A percentile compares a stretch with the other conserved stretches of the same genome.
phyloP scores from a whole-genome alignment of 2,113 vertebrate species.

The Vimba vimba region DNA sequence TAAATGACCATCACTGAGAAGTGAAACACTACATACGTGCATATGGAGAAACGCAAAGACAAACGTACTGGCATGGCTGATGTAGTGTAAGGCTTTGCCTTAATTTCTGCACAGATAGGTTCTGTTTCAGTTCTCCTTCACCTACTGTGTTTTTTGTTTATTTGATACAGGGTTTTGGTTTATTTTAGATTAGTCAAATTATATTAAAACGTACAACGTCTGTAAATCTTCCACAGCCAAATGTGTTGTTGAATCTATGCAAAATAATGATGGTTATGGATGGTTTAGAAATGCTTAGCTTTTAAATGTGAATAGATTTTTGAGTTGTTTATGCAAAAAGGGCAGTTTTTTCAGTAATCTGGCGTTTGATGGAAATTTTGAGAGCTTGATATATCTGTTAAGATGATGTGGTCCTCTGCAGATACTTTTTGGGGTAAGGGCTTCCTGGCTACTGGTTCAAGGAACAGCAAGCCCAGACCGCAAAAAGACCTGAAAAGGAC shows the following conservation, averaged over 20 bases:
- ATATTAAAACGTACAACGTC: not conserved
- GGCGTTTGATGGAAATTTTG: not conserved
- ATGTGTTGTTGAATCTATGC: not conserved
- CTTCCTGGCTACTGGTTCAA: slow-evolving; percentile 91
- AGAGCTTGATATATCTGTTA: not conserved
- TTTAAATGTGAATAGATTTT: not conserved
- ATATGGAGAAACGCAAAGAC: not conserved
- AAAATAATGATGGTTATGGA: not conserved
- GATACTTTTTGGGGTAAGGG: slow-evolving; percentile 99
- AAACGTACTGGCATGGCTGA: not conserved
- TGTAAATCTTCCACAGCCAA: not conserved
- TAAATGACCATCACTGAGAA: not conserved
- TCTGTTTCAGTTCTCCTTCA: not conserved
- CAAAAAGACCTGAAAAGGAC: slow-evolving; percentile 93
- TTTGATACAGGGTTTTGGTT: not conserved
- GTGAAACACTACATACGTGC: not conserved
- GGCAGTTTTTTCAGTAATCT: not conserved
- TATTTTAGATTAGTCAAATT: not conserved
- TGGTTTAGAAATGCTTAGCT: not conserved
- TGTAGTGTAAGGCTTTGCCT: not conserved
- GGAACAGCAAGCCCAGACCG: slow-evolving; percentile 99
- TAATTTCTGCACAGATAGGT: not conserved
- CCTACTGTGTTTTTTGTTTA: not conserved
- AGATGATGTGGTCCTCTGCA: slow-evolving; percentile 78
- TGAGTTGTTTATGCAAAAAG: not conserved